Percentiles rank a stretch among this genome's conserved stretches.
phyloP scores from a whole-genome alignment of 2,888 invertebrate species.

The Caenorhabditis zanzibari region DNA sequence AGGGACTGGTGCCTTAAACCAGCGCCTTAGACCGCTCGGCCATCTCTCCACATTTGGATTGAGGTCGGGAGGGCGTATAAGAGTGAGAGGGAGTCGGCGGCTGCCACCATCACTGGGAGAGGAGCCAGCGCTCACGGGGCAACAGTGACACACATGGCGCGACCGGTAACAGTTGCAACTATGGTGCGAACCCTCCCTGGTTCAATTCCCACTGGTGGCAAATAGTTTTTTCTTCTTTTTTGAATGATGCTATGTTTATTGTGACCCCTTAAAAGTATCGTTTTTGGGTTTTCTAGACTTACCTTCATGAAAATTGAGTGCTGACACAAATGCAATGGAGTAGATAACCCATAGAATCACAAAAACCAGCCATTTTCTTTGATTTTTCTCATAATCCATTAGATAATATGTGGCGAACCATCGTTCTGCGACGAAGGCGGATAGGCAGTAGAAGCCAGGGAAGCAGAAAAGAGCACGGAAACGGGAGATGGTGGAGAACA shows the following conservation, averaged over 20 bases:
- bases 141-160: neutral
- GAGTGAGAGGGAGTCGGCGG: neutral
- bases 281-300: too few relatives aligned
- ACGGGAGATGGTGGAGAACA: constrained; percentile 51
- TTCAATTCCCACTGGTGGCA: neutral
- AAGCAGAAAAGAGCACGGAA: constrained; percentile 54
- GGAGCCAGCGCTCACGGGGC: neutral
- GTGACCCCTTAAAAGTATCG: too few relatives aligned
- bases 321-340: constrained; percentile 43
- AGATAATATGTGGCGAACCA: constrained; percentile 62
- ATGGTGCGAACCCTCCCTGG: neutral
- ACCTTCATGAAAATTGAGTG: constrained; percentile 53
- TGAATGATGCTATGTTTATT: neutral
- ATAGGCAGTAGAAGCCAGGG: constrained; percentile 54
- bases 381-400: constrained; percentile 56
- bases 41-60: constrained; percentile 84
- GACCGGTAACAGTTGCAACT: neutral
- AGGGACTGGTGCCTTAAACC: constrained; percentile 92
- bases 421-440: constrained; percentile 54
- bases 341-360: constrained; percentile 56
- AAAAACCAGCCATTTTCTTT: constrained; percentile 50
- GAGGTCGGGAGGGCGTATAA: neutral
- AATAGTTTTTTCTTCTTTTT: neutral
- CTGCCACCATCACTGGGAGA: neutral
- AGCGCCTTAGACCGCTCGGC: constrained; percentile 93